Conservation (phyloP, 1,140 invertebrate species). For the Ridgeia piscesae region DNA sequence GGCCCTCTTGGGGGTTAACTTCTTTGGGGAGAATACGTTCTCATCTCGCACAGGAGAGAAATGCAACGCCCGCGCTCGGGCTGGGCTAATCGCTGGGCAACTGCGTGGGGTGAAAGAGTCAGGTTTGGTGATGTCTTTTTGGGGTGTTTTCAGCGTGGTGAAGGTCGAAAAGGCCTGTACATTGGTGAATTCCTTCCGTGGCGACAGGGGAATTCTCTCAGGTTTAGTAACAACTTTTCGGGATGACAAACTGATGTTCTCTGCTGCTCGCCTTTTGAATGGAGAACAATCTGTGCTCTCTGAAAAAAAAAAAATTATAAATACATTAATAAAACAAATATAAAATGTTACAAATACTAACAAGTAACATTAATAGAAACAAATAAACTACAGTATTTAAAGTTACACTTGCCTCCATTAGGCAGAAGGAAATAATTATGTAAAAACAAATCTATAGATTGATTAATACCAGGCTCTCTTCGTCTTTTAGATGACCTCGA, state of each 20-base stretch:
- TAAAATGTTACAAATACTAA: neutral
- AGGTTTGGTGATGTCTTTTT: neutral
- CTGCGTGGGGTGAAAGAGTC: neutral
- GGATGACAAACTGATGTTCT: neutral
- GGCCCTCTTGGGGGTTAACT: neutral
- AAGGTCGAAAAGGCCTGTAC: neutral
- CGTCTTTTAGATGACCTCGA: neutral
- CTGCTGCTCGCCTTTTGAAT: neutral
- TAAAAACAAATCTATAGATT: too few species aligned
- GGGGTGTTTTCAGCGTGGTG: neutral
- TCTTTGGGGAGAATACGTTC: neutral
- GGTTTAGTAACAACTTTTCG: neutral
- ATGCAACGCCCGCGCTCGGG: neutral
- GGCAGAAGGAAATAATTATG: too few species aligned
- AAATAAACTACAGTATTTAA: neutral
- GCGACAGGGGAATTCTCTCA: constrained; percentile 14
- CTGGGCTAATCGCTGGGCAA: neutral
- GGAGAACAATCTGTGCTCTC: neutral
- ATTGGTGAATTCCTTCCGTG: neutral
- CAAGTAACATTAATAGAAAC: neutral
- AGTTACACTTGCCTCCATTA: neutral
- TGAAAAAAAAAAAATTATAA: neutral
- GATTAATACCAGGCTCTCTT: neutral
- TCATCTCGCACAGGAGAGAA: neutral
- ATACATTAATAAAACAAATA: too few species aligned